A percentile compares a stretch with the other conserved stretches of the same genome.
These are phyloP conservation scores for Alcis repandata DNA, from an alignment of 2,888 invertebrate species.

Conservation along the genomic window DNA sequence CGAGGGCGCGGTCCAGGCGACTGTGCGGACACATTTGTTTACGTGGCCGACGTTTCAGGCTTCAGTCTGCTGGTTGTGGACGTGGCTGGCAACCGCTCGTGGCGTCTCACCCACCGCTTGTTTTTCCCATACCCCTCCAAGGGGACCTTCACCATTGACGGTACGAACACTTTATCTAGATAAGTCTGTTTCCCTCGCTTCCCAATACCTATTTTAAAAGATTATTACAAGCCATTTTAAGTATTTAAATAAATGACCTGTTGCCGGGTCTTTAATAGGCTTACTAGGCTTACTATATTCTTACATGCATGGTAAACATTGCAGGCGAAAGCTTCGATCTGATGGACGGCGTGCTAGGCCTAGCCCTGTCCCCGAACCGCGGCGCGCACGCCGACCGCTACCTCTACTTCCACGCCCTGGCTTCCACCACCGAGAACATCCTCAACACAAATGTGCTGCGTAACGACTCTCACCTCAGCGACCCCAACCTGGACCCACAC, in stretches of 20 bases:
- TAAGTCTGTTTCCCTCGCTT: no score
- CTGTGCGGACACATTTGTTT: slow-evolving; percentile 88
- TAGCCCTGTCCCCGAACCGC: slow-evolving; percentile 87
- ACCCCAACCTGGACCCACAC: slow-evolving; percentile 81
- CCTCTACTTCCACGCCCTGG: slow-evolving; percentile 90
- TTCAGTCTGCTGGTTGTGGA: slow-evolving; percentile 89
- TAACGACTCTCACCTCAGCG: slow-evolving; percentile 82
- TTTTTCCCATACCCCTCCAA: slow-evolving; percentile 89
- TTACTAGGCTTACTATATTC: no score
- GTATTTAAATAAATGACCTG: no score
- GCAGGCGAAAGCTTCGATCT: slow-evolving; percentile 89
- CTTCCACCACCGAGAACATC: slow-evolving; percentile 89
- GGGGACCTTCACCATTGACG: slow-evolving; percentile 88
- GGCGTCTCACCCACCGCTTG: slow-evolving; percentile 88
- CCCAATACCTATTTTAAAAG: no score
- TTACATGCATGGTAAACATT: slow-evolving; percentile 33
- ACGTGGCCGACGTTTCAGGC: slow-evolving; percentile 89
- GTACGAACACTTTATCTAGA: slow-evolving; percentile 60
- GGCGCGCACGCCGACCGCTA: slow-evolving; percentile 72
- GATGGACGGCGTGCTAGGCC: slow-evolving; percentile 91
- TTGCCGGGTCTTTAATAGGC: no score
- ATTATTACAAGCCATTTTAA: no score
- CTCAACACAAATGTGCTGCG: slow-evolving; percentile 88
- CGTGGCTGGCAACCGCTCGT: slow-evolving; percentile 82
- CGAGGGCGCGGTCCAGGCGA: slow-evolving; percentile 71